A percentile compares a stretch with the other conserved stretches of the same genome.
Evolutionary conservation across 2,888 invertebrate genomes (phyloP).

Genomic region (Dusona sp.): DNA sequence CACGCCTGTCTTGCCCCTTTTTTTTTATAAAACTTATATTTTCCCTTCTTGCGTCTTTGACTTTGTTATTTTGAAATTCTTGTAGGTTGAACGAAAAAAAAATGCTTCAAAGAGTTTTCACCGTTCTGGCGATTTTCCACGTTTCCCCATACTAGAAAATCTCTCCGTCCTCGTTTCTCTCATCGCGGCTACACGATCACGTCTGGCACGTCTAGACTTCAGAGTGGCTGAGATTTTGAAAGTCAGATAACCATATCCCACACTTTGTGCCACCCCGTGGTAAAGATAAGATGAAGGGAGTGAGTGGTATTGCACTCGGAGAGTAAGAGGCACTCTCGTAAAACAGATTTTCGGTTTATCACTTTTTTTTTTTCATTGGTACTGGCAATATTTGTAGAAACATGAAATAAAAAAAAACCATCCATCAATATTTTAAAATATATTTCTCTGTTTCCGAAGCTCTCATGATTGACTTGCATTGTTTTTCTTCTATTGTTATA

Average conservation of each 20-base stretch:
- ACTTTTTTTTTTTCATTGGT: background rate
- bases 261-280: slow-evolving; percentile 1
- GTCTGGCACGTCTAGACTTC: slow-evolving; percentile 37
- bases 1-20: background rate
- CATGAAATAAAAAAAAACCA: background rate
- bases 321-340: background rate
- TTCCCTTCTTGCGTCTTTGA: background rate
- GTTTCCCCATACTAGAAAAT: slow-evolving; percentile 9
- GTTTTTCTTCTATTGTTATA: background rate
- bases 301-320: slow-evolving; percentile 7
- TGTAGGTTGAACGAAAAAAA: slow-evolving; percentile 21
- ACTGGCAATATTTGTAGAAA: background rate
- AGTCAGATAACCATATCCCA: slow-evolving; percentile 28
- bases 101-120: slow-evolving; percentile 19
- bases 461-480: background rate
- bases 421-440: background rate
- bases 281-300: slow-evolving; percentile 5
- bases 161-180: slow-evolving; percentile 9
- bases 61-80: slow-evolving; percentile 23
- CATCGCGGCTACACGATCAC: background rate
- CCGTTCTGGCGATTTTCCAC: slow-evolving; percentile 21
- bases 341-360: slow-evolving; percentile 19
- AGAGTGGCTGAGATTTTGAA: slow-evolving; percentile 46
- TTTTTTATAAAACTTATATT: background rate
- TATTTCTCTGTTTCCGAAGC: background rate